Conservation (phyloP, 2,888 invertebrate species). For the Drosophila acutilabella region DNA sequence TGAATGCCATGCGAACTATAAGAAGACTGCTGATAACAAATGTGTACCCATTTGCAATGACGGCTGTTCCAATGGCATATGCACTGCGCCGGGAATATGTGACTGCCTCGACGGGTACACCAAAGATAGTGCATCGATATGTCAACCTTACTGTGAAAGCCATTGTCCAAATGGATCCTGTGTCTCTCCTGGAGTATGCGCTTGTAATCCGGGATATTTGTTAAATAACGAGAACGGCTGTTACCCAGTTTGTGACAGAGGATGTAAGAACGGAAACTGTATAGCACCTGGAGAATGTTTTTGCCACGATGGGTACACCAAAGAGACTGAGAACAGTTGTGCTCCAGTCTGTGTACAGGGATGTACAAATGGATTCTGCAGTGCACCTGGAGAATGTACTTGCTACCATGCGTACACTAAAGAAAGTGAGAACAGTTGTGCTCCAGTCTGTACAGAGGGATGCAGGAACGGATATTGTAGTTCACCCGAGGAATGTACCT, state of each 20-base stretch:
- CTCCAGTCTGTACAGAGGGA: too few relatives aligned
- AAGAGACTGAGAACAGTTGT: too few relatives aligned
- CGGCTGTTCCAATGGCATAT: constrained; percentile 84
- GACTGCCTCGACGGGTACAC: constrained; percentile 87
- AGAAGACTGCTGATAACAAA: constrained; percentile 31
- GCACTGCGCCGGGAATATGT: constrained; percentile 89
- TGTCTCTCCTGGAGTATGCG: not conserved
- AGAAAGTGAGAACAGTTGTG: too few relatives aligned
- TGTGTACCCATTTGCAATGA: constrained; percentile 61
- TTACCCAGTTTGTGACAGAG: not conserved
- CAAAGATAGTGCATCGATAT: constrained; percentile 1
- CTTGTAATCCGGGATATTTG: constrained; percentile 1
- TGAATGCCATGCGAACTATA: constrained; percentile 42
- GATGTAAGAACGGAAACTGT: not conserved
- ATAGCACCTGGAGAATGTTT: too few relatives aligned
- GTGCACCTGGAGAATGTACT: too few relatives aligned
- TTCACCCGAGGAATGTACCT: not conserved
- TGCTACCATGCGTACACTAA: too few relatives aligned
- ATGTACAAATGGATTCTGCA: too few relatives aligned
- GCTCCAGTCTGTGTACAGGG: too few relatives aligned
- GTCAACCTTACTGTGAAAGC: constrained; percentile 77
- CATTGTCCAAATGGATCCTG: constrained; percentile 21
- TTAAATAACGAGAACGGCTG: not conserved
- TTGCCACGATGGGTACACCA: too few relatives aligned
- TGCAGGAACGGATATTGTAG: too few relatives aligned